Percentiles rank a stretch among this genome's conserved stretches.
Evolutionary conservation across 2,113 vertebrate genomes (phyloP).

Genomic region (Rana temporaria): DNA sequence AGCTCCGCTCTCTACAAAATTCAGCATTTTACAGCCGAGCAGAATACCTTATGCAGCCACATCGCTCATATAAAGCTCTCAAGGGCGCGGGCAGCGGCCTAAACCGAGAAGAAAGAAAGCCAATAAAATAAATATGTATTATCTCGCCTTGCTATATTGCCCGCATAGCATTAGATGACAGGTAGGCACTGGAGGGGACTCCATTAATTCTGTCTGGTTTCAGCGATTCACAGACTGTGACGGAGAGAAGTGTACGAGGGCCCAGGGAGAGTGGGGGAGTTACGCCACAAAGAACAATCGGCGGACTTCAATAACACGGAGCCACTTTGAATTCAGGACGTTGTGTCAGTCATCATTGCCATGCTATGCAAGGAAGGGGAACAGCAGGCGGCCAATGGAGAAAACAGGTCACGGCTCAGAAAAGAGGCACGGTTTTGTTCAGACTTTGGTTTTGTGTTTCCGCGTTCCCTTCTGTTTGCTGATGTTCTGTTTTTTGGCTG

Average conservation of each 20-base stretch:
- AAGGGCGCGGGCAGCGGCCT: not conserved
- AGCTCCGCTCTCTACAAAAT: not conserved
- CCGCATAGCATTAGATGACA: not conserved
- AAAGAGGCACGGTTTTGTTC: constrained; percentile 46
- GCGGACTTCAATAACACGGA: constrained; percentile 47
- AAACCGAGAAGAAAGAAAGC: not conserved
- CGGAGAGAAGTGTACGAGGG: not conserved
- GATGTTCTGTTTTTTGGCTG: not conserved
- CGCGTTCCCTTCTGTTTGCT: constrained; percentile 49
- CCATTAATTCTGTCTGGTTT: not conserved
- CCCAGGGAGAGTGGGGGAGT: constrained; percentile 15
- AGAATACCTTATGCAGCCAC: not conserved
- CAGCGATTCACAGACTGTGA: not conserved
- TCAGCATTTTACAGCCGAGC: not conserved
- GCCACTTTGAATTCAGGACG: constrained; percentile 59
- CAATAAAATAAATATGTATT: not conserved
- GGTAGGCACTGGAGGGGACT: not conserved
- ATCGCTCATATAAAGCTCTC: not conserved
- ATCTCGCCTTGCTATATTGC: not conserved
- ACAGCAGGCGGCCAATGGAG: constrained; percentile 61
- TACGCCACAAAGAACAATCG: not conserved
- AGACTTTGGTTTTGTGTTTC: constrained; percentile 33
- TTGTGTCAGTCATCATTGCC: constrained; percentile 59
- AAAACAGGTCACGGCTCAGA: constrained; percentile 61
- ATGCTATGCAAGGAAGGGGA: constrained; percentile 60